Percentiles rank a stretch among this genome's conserved stretches.
Evolutionary conservation across 2,113 vertebrate species (phyloP).

Genomic region (Chionomys nivalis): DNA sequence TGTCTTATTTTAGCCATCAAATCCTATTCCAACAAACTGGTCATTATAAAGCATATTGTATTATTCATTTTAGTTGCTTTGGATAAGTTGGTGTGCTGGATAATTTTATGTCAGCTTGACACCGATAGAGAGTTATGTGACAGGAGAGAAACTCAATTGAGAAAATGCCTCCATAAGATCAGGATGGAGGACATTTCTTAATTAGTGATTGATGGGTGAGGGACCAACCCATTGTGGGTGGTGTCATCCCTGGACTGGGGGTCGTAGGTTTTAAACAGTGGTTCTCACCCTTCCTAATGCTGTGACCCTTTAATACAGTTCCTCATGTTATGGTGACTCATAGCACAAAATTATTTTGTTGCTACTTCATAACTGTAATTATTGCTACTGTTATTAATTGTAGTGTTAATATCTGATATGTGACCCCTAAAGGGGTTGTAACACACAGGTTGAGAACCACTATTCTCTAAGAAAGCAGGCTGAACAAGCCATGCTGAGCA

Average conservation of each 20-base stretch:
- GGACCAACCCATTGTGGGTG: neutral
- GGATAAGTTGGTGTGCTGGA: neutral
- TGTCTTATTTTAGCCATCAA: slow-evolving; percentile 45
- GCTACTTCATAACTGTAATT: neutral
- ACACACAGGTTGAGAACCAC: neutral
- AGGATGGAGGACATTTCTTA: neutral
- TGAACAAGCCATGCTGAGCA: neutral
- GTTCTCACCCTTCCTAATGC: neutral
- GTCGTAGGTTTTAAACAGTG: neutral
- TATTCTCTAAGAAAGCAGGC: neutral
- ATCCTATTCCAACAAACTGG: neutral
- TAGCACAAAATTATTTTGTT: neutral
- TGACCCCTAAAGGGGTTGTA: neutral
- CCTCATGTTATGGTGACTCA: neutral
- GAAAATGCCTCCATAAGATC: neutral
- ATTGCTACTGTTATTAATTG: neutral
- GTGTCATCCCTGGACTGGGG: neutral
- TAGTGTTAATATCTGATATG: neutral
- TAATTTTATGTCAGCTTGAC: neutral
- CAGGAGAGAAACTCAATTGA: neutral
- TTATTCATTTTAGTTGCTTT: neutral
- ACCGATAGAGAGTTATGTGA: neutral
- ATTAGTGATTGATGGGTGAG: neutral
- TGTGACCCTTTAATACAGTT: neutral
- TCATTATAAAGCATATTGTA: neutral